Base-by-base conservation (phyloP, 2,888 invertebrate species). In the Polietes domitor region DNA sequence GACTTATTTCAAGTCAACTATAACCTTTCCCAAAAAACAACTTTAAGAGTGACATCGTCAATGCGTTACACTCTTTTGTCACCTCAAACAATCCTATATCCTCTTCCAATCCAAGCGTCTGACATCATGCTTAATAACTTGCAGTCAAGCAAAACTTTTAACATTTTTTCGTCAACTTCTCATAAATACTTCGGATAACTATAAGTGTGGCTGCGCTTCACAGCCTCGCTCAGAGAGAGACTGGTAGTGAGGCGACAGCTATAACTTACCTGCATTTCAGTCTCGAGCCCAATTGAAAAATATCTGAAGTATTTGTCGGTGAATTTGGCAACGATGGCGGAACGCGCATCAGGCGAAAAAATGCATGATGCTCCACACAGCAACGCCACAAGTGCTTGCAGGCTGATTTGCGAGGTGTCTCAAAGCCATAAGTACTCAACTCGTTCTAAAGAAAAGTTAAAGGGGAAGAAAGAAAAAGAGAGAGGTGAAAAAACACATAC, bases 371-470 rank as follows among this genome's bases (percentile, higher is more conserved):
- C 92, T 98, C 98, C 75, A 98, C 95, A 92, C 98, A 98, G 93
- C 98, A 98, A 88, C 97, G 96, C 98, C 98, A 98, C 87, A 99
- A 94, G 93, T 98, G 98, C 89, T 98, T 97, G 92, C 98, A 98
- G 17, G 98, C 98, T 26, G 97, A 94, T 88, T 97, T 96, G 79
- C 97, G 97, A 65, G 97, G 96, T 26, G 98, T 97, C 93, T 98
- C 98, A 93, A 98, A 98, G 6, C 98, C 98, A 92, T 98, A 98
- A n/a, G 98, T 98, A 91, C 97, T 96, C 87, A 98, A 97, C 89
- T 98, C 98, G 91, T 97, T 97, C 97, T 87, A 65, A 53, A 87
- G 83, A 85, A 86, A 88, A 50, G 2, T 55, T 28, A 32, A 63
- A 19, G 21, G 32, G 50, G 37, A 55, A 76, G 41, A 19, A 43